Evolutionary conservation across 1,140 invertebrate species (phyloP).

Genomic region (Drosophila mojavensis): DNA sequence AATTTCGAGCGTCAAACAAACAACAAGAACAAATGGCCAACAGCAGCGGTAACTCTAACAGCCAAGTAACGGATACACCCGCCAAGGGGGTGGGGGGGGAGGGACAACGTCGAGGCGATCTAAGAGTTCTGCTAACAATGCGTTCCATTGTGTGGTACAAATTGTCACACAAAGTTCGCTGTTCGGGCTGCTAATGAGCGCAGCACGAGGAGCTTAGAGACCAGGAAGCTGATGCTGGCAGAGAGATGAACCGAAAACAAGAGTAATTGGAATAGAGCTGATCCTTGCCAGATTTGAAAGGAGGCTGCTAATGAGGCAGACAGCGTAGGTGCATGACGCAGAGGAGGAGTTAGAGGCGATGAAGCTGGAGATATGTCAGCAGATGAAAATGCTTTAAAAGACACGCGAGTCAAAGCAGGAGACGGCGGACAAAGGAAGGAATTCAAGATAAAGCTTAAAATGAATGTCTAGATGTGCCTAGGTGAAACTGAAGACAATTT

Average conservation of each 20-base stretch:
- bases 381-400: not conserved
- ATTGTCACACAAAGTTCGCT: slow-evolving; percentile 62
- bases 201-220: not conserved
- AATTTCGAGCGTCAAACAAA: slow-evolving; percentile 56
- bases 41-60: slow-evolving; percentile 26
- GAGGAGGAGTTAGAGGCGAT: not conserved
- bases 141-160: slow-evolving; percentile 57
- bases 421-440: not conserved
- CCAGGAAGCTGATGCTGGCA: not conserved
- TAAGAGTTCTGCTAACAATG: slow-evolving; percentile 49
- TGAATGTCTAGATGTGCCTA: not conserved
- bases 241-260: not conserved
- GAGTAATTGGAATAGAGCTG: not conserved
- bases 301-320: not conserved
- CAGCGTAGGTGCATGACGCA: not conserved
- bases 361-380: not conserved
- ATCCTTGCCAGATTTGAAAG: not conserved
- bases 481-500: not conserved
- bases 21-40: slow-evolving; percentile 42
- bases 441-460: not conserved
- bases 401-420: not conserved
- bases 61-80: slow-evolving; percentile 41
- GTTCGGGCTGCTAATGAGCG: slow-evolving; percentile 24
- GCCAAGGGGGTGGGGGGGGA: not conserved
- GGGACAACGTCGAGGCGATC: not conserved